Percentiles rank a stretch among this genome's conserved stretches.
phyloP scores from a whole-genome alignment of 2,888 invertebrate genomes.

The Poecilus cupreus region DNA sequence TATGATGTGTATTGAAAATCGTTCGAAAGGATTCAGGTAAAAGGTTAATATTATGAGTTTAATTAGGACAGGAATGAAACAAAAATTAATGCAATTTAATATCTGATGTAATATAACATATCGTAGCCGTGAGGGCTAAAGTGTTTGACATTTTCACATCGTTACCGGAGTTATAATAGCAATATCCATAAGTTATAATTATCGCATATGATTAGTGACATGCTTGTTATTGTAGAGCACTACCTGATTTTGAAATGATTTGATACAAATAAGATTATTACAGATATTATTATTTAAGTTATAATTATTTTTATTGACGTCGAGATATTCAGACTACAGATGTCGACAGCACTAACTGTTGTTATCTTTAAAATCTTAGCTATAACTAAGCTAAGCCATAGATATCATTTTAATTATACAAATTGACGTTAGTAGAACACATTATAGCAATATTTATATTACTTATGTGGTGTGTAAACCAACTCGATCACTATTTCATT shows the following conservation, averaged over 20 bases:
- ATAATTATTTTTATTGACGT: background rate
- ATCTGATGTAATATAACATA: background rate
- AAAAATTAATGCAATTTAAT: background rate
- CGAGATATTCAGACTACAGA: background rate
- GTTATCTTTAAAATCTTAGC: no score
- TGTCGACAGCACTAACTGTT: no score
- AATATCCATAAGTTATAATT: conserved; percentile 15
- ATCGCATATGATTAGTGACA: conserved; percentile 6
- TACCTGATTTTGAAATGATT: background rate
- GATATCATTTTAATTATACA: no score
- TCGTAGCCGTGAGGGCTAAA: background rate
- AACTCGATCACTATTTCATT: no score
- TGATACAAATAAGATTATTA: background rate
- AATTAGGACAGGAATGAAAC: background rate
- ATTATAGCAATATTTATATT: no score
- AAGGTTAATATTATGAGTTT: conserved; percentile 1
- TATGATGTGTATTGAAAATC: background rate
- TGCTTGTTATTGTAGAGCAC: background rate
- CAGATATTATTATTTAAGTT: background rate
- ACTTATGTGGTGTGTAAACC: no score
- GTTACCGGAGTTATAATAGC: background rate
- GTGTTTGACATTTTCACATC: conserved; percentile 19
- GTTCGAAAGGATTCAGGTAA: background rate
- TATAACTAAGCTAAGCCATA: no score
- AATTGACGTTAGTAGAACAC: no score